Percentiles rank a stretch among this genome's conserved stretches.
phyloP scores from a whole-genome alignment of 2,113 vertebrate species.

The Mustela lutreola region DNA sequence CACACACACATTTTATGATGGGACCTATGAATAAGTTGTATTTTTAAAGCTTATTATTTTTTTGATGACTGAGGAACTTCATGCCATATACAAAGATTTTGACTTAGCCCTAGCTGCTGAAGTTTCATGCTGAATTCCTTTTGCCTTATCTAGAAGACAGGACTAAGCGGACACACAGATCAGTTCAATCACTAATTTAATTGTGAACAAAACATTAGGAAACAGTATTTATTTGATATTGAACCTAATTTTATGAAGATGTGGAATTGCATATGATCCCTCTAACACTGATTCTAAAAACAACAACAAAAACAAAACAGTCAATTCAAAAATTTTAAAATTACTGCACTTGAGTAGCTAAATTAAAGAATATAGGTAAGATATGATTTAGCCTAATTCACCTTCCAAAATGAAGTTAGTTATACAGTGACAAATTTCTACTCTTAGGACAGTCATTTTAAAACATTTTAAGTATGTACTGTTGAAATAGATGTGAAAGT shows the following conservation, averaged over 20 bases:
- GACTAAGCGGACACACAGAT: accelerated
- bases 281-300: background rate
- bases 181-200: background rate
- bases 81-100: background rate
- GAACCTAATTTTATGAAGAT: background rate
- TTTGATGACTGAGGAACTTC: background rate
- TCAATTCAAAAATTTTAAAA: background rate
- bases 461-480: background rate
- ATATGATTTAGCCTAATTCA: background rate
- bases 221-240: background rate
- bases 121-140: background rate
- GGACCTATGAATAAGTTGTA: background rate
- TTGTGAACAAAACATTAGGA: background rate
- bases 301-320: too few relatives aligned
- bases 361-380: background rate
- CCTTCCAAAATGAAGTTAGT: background rate
- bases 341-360: background rate
- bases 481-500: accelerated
- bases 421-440: background rate
- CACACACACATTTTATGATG: background rate
- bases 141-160: background rate
- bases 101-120: background rate
- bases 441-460: background rate
- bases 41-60: background rate
- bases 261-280: background rate